Conservation (phyloP, 2,113 vertebrate genomes). For the Archocentrus centrarchus region DNA sequence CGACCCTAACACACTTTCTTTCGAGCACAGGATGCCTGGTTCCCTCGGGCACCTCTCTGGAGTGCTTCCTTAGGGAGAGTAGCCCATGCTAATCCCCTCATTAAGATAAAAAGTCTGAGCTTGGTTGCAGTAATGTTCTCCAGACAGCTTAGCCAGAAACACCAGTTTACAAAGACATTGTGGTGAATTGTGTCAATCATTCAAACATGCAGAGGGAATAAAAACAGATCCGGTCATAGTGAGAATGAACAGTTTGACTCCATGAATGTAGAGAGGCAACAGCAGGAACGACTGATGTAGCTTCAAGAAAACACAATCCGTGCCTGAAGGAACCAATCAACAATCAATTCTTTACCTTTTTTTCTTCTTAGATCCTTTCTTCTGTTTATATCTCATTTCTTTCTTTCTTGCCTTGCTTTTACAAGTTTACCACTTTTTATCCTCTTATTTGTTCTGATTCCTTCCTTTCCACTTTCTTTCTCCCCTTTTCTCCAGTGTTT, state of each 20-base stretch:
- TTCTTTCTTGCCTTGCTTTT: not conserved
- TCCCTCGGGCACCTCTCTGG: not conserved
- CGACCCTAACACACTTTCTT: not conserved
- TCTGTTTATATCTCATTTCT: not conserved
- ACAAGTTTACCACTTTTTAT: not conserved
- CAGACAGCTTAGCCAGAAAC: not conserved
- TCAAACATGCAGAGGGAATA: not conserved
- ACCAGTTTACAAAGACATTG: not conserved
- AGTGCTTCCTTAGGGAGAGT: not conserved
- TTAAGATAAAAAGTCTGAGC: constrained; percentile 5
- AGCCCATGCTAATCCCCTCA: not conserved
- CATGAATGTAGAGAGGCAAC: constrained; percentile 9
- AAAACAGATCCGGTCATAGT: not conserved
- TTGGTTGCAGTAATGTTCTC: not conserved
- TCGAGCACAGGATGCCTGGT: not conserved
- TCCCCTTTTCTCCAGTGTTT: not conserved
- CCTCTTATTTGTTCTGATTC: not conserved
- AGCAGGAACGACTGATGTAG: constrained; percentile 2
- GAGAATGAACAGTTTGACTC: constrained; percentile 7
- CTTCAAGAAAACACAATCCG: not conserved
- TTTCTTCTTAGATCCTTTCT: not conserved
- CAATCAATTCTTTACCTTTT: constrained; percentile 2
- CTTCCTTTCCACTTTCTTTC: not conserved
- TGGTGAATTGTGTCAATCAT: not conserved
- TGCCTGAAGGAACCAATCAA: constrained; percentile 8